phyloP scores from a whole-genome alignment of 1,140 invertebrate genomes.

The Micrasema minimum region DNA sequence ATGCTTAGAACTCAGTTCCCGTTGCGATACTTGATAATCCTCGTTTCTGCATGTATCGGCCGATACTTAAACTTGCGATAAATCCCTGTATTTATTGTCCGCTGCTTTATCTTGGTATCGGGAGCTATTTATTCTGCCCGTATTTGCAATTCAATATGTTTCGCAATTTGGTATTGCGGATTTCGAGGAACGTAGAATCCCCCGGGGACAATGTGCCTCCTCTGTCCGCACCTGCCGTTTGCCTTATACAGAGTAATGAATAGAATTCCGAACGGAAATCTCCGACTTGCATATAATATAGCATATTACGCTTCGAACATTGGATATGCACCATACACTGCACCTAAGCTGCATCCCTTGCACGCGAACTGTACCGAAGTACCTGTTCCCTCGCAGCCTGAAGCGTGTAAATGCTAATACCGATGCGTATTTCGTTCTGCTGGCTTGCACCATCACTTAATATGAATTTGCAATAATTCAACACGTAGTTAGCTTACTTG shows the following conservation, averaged over 20 bases:
- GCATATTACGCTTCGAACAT: background rate
- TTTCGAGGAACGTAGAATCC: slow-evolving; percentile 3
- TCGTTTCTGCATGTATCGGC: too few relatives aligned
- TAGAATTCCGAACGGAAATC: slow-evolving; percentile 14
- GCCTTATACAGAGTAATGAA: slow-evolving; percentile 11
- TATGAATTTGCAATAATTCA: slow-evolving; percentile 24
- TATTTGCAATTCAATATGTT: slow-evolving; percentile 9
- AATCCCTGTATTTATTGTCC: too few relatives aligned
- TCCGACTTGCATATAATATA: slow-evolving; percentile 15
- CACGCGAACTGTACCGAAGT: slow-evolving; percentile 1
- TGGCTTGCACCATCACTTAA: slow-evolving; percentile 21
- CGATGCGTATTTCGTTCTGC: background rate
- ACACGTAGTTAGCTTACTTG: slow-evolving; percentile 10
- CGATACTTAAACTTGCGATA: too few relatives aligned
- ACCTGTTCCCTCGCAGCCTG: slow-evolving; percentile 4
- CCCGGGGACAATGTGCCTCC: slow-evolving; percentile 9
- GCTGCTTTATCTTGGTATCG: too few relatives aligned
- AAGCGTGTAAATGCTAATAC: slow-evolving; percentile 5
- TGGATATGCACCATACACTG: background rate
- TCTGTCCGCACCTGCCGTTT: background rate
- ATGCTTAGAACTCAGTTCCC: too few relatives aligned
- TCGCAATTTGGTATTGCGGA: slow-evolving; percentile 5
- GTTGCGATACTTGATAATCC: too few relatives aligned
- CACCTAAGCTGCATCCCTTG: slow-evolving; percentile 15
- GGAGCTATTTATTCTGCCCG: background rate